Base-by-base conservation (phyloP, 2,888 invertebrate genomes). In the Philopedon plagiatum region DNA sequence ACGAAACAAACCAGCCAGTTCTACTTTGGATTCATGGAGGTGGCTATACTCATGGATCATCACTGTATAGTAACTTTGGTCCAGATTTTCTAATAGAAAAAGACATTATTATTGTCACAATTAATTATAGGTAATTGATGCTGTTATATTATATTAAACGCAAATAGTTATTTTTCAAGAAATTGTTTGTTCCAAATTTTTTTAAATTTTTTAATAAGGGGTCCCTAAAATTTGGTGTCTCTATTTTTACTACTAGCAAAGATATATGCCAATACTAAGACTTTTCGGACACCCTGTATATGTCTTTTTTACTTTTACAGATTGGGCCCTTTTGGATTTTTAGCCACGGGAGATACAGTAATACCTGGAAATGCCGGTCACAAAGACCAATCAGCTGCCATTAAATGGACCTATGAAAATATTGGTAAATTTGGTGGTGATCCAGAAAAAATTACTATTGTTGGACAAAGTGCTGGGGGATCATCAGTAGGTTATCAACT, bases 11-110 rank as follows among this genome's bases (percentile, higher is more conserved):
- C 15, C 73, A 79, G n/a, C 80, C 83, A 0, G 84, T 83, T 5
- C 80, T 83, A 81, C 79, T 83, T 0, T 84, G 81, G 77, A 80
- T 84, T 26, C 80, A 81, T 66, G 83, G 83, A 0, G 84, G 84
- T 5, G 82, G 79, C 11, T 84, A 82, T 60, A 71, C 80, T 26
- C 75, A 73, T 37, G 83, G 83, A 2, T 76, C 74, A 29, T 78
- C 79, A 23, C 81, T 82, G n/a, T 84, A 86, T 19, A 76, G 83
- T 0, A 84, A 86, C 1, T 88, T 81, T 71, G 83, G 82, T 0
- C 82, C 83, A 2, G 81, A 83, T 68, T 82, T 79, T 60, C 69
- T 83, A 4, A 72, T 83, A 4, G 78, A 81, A 69, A 77, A 81
- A 46, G 79, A 77, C 41, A 78, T 83, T 23, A 67, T 83, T 1